A percentile compares a stretch with the other conserved stretches of the same genome.
These are phyloP conservation scores for Hirtodrosophila histrioides DNA, from an alignment of 2,888 invertebrate genomes.

Conservation along the genomic window DNA sequence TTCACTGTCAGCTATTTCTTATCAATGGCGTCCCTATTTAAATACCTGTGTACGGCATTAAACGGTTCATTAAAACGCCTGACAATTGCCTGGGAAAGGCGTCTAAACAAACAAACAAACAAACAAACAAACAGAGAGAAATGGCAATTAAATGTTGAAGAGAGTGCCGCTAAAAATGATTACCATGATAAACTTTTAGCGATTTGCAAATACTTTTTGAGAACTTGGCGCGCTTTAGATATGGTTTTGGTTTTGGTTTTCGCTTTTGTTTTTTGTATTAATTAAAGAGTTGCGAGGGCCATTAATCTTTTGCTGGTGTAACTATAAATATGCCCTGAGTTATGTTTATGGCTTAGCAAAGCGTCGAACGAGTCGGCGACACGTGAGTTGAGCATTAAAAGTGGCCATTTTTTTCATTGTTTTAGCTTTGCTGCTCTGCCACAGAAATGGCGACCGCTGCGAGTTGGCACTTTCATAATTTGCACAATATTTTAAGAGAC, in stretches of 20 bases:
- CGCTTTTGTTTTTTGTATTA: constrained; percentile 18
- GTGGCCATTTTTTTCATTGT: constrained; percentile 11
- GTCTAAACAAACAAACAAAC: too few species aligned
- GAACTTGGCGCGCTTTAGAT: constrained; percentile 15
- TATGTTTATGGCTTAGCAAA: constrained; percentile 59
- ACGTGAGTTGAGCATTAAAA: constrained; percentile 66
- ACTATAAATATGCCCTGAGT: constrained; percentile 56
- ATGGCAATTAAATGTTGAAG: constrained; percentile 36
- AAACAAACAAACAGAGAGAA: constrained; percentile 16
- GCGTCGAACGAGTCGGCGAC: constrained; percentile 56
- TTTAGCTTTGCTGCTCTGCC: background rate
- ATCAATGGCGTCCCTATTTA: constrained; percentile 31
- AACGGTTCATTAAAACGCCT: constrained; percentile 46
- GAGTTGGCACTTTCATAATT: constrained; percentile 53
- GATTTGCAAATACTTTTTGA: constrained; percentile 26
- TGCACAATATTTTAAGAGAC: constrained; percentile 42
- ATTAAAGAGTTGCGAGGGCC: constrained; percentile 33
- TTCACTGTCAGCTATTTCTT: constrained; percentile 51
- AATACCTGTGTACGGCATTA: constrained; percentile 21
- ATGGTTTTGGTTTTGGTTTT: background rate
- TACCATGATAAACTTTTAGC: constrained; percentile 11
- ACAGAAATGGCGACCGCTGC: constrained; percentile 3
- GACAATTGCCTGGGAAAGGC: constrained; percentile 42
- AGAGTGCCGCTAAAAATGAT: constrained; percentile 6
- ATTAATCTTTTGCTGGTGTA: constrained; percentile 30